Evolutionary conservation across 2,888 invertebrate genomes (phyloP).

Genomic region (Argyra leucocephala): DNA sequence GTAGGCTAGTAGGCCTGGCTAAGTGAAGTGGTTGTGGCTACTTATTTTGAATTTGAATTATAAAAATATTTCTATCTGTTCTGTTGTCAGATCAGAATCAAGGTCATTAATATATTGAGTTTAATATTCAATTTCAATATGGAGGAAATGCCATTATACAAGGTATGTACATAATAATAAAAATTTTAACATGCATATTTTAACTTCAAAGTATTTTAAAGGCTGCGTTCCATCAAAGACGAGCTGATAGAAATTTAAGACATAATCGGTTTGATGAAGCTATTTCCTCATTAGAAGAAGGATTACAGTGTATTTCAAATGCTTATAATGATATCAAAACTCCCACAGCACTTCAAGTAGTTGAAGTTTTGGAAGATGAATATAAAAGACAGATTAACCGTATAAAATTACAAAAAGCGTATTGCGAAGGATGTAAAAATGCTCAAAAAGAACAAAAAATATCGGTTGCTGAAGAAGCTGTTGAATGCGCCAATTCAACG

Average conservation of each 20-base stretch:
- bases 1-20: too few species aligned
- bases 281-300: constrained; percentile 36
- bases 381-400: constrained; percentile 17
- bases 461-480: neutral
- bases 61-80: too few species aligned
- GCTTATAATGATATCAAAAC: constrained; percentile 30
- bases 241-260: constrained; percentile 37
- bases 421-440: constrained; percentile 14
- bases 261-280: constrained; percentile 40
- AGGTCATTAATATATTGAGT: too few species aligned
- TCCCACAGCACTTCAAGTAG: constrained; percentile 14
- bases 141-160: too few species aligned
- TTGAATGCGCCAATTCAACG: neutral
- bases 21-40: too few species aligned
- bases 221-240: constrained; percentile 41
- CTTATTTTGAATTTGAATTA: too few species aligned
- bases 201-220: too few species aligned
- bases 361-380: constrained; percentile 17
- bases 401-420: constrained; percentile 16
- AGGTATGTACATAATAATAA: too few species aligned
- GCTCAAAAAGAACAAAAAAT: neutral
- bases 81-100: too few species aligned
- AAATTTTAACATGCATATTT: too few species aligned
- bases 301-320: constrained; percentile 35
- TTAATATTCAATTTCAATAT: too few species aligned